Evolutionary conservation across 23 tunicate species (phyloP), one percentile per base, ranked within the genome.

Genomic region (Styela clava): DNA sequence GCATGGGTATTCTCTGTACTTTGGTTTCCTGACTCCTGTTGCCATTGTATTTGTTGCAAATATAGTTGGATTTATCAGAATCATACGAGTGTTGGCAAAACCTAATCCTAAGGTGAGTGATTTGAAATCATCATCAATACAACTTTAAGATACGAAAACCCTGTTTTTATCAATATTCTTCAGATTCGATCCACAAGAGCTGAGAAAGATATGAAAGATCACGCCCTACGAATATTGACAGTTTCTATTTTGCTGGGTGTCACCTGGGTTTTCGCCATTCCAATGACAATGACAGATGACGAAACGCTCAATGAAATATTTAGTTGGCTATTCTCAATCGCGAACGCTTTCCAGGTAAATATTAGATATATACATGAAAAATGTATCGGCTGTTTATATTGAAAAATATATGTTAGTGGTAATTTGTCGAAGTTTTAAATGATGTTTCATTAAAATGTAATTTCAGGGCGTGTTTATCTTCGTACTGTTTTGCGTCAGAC

Each of bases 331-430:
- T 67, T 67, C 24, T 67, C 71, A 18, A 67, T 67, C 71, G 71
- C n/a, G 30, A 67, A 67, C 22, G 71, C 71, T 18, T 67, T 67
- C 24, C 71, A 67, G 71, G 71, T 44, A n/a, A n/a, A n/a, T n/a
- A n/a, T n/a, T n/a, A n/a, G n/a, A n/a, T n/a, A n/a, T n/a, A n/a
- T n/a, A n/a, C n/a, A n/a, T n/a, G n/a, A n/a, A n/a, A n/a, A n/a
- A n/a, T n/a, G n/a, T n/a, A n/a, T n/a, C n/a, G n/a, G n/a, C n/a
- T n/a, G n/a, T n/a, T n/a, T n/a, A n/a, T n/a, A n/a, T n/a, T n/a
- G n/a, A n/a, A n/a, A n/a, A n/a, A n/a, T n/a, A n/a, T n/a, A n/a
- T n/a, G n/a, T n/a, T n/a, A n/a, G n/a, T n/a, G n/a, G n/a, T n/a
- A n/a, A n/a, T n/a, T n/a, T n/a, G n/a, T n/a, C n/a, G n/a, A n/a